phyloP scores from a whole-genome alignment of 2,888 invertebrate genomes.

The Leucophenga maculata region DNA sequence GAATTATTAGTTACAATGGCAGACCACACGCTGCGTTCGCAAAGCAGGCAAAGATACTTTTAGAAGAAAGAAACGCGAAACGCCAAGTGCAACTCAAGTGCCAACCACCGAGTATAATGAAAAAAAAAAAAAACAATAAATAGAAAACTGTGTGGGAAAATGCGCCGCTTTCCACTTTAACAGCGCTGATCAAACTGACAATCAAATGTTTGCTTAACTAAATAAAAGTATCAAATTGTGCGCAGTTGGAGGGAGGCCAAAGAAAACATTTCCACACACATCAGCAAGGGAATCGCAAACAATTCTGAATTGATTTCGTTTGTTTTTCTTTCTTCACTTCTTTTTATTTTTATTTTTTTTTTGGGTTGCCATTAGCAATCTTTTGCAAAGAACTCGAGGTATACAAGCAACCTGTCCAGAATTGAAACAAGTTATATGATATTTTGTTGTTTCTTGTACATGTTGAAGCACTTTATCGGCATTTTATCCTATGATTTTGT shows the following conservation, averaged over 20 bases:
- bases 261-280: slow-evolving; percentile 51
- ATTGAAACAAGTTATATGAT: slow-evolving; percentile 65
- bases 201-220: slow-evolving; percentile 37
- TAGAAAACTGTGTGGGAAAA: slow-evolving; percentile 15
- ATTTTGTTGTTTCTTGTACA: slow-evolving; percentile 48
- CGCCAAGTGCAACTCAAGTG: slow-evolving; percentile 42
- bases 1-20: slow-evolving; percentile 37
- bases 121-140: not conserved
- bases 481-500: slow-evolving; percentile 28
- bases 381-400: slow-evolving; percentile 23
- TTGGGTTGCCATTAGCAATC: slow-evolving; percentile 51
- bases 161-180: slow-evolving; percentile 53
- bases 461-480: slow-evolving; percentile 58
- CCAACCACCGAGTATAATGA: slow-evolving; percentile 29
- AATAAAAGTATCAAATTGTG: slow-evolving; percentile 60
- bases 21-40: slow-evolving; percentile 6
- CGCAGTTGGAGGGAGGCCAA: slow-evolving; percentile 23
- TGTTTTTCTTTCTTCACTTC: not conserved
- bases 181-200: not conserved
- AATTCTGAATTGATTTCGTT: slow-evolving; percentile 26
- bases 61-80: slow-evolving; percentile 26
- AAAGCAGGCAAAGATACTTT: not conserved
- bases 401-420: slow-evolving; percentile 47
- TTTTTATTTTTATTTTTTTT: slow-evolving; percentile 24
- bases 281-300: slow-evolving; percentile 55